A percentile compares a stretch with the other conserved stretches of the same genome.
phyloP scores from a whole-genome alignment of 2,888 invertebrate species.

The Liopterus haemorrhoidalis region DNA sequence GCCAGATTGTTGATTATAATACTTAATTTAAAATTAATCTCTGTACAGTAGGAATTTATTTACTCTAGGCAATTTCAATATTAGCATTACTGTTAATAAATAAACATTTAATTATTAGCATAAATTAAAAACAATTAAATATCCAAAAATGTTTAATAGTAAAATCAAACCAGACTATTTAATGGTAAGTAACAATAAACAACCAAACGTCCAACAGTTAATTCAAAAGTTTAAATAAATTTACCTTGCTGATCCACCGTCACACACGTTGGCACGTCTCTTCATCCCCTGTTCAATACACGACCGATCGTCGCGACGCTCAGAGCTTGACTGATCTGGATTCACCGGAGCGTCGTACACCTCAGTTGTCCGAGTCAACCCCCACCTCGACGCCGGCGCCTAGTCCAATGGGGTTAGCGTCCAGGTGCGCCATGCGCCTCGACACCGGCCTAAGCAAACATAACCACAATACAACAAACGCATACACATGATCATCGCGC shows the following conservation, averaged over 20 bases:
- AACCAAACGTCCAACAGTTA: too few relatives aligned
- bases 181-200: constrained; percentile 12
- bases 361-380: constrained; percentile 38
- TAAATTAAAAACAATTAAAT: not conserved
- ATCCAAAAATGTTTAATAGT: constrained; percentile 15
- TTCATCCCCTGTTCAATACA: constrained; percentile 51
- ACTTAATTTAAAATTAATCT: too few relatives aligned
- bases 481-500: too few relatives aligned
- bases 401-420: not conserved
- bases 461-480: too few relatives aligned
- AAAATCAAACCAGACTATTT: constrained; percentile 19
- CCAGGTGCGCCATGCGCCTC: constrained; percentile 3
- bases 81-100: constrained; percentile 9
- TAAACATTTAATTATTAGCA: not conserved
- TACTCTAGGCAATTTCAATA: too few relatives aligned
- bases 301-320: constrained; percentile 44
- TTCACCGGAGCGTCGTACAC: constrained; percentile 35
- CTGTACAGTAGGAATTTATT: too few relatives aligned
- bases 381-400: not conserved
- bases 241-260: too few relatives aligned
- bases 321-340: constrained; percentile 44
- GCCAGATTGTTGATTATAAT: too few relatives aligned
- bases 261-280: too few relatives aligned
- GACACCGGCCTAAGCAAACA: too few relatives aligned
- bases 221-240: too few relatives aligned